Evolutionary conservation across 2,888 invertebrate species (phyloP).

Genomic region (Tiliacea citrago): DNA sequence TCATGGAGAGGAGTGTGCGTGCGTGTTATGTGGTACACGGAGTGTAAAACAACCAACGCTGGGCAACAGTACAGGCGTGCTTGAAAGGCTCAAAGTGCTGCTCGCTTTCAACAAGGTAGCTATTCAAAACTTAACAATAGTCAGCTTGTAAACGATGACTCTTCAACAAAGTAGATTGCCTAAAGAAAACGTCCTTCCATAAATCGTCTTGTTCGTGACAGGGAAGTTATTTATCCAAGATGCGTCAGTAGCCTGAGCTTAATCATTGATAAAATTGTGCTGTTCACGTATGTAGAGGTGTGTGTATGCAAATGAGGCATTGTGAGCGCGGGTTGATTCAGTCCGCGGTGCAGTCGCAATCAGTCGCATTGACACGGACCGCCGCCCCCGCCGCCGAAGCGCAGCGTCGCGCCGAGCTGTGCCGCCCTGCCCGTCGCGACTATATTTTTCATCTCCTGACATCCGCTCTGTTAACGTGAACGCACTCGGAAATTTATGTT

Average conservation of each 20-base stretch:
- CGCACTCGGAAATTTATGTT: constrained; percentile 76
- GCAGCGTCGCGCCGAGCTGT: constrained; percentile 24
- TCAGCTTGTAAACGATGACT: constrained; percentile 19
- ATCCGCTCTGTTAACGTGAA: constrained; percentile 76
- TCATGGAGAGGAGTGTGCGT: constrained; percentile 21
- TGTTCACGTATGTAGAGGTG: constrained; percentile 65
- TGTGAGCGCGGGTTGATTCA: constrained; percentile 75
- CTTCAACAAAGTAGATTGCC: constrained; percentile 18
- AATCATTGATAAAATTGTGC: constrained; percentile 72
- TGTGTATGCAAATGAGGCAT: constrained; percentile 78
- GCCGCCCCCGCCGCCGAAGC: constrained; percentile 55
- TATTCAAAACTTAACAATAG: constrained; percentile 13
- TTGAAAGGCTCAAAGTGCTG: constrained; percentile 66
- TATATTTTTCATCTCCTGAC: constrained; percentile 82
- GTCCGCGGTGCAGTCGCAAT: constrained; percentile 73
- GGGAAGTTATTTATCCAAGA: constrained; percentile 57
- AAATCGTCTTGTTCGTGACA: constrained; percentile 49
- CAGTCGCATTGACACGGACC: constrained; percentile 77
- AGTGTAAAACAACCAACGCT: constrained; percentile 73
- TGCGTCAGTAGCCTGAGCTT: constrained; percentile 67
- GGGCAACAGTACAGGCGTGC: constrained; percentile 72
- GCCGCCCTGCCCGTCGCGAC: constrained; percentile 65
- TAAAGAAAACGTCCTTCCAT: constrained; percentile 38
- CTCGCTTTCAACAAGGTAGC: constrained; percentile 33
- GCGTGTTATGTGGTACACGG: constrained; percentile 40